Evolutionary conservation across 2,888 invertebrate species (phyloP).

Genomic region (Digitonthophagus gazella): DNA sequence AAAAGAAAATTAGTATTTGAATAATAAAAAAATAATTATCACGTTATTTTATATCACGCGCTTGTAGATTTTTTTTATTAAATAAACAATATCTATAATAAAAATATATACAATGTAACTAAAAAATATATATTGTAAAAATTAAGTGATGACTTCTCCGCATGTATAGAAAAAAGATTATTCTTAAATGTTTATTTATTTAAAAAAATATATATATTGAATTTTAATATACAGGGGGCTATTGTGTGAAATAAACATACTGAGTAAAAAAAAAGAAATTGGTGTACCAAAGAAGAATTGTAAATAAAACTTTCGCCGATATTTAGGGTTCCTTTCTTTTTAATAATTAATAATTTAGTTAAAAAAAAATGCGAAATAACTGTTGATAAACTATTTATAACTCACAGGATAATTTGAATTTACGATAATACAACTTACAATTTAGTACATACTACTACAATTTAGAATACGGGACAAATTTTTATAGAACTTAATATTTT

Average conservation of each 20-base stretch:
- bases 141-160: constrained; percentile 23
- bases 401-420: constrained; percentile 14
- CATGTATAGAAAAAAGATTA: constrained; percentile 35
- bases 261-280: constrained; percentile 23
- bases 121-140: constrained; percentile 21
- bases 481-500: constrained; percentile 28
- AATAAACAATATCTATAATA: background rate
- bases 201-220: constrained; percentile 25
- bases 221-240: constrained; percentile 27
- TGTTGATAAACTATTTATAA: constrained; percentile 18
- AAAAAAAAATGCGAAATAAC: constrained; percentile 13
- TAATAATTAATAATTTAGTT: background rate
- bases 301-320: constrained; percentile 36
- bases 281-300: constrained; percentile 48
- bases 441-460: constrained; percentile 23
- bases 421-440: constrained; percentile 15
- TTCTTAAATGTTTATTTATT: constrained; percentile 41
- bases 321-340: constrained; percentile 24
- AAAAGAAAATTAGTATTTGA: constrained; percentile 14
- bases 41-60: background rate
- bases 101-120: background rate
- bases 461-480: constrained; percentile 21
- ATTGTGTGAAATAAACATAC: constrained; percentile 20
- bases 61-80: background rate
- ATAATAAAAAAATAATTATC: background rate